These are phyloP conservation scores for Microctonus aethiopoides DNA, from an alignment of 2,888 invertebrate species.

Conservation along the genomic window DNA sequence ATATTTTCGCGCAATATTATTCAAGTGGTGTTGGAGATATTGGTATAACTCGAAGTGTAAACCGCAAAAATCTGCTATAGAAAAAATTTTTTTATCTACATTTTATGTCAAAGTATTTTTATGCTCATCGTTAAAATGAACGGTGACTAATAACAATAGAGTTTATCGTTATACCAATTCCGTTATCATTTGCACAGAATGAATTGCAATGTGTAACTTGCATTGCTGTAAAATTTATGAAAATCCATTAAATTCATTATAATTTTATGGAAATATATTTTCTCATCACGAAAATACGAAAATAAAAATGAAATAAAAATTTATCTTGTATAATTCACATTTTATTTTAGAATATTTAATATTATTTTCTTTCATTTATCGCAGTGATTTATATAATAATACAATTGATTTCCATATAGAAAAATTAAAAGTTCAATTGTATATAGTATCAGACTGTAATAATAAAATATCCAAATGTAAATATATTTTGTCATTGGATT, in stretches of 20 bases:
- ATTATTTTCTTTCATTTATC: not conserved
- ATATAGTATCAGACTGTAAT: not conserved
- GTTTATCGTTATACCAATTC: constrained; percentile 22
- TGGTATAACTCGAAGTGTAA: not conserved
- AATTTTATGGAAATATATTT: not conserved
- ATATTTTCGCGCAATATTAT: not conserved
- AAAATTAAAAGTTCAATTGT: not conserved
- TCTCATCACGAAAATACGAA: no score
- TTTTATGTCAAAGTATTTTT: constrained; percentile 25
- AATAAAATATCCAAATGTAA: not conserved
- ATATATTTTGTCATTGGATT: not conserved
- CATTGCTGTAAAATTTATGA: not conserved
- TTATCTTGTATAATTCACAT: not conserved
- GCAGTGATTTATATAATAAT: no score
- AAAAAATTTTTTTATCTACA: not conserved
- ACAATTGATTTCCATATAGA: no score
- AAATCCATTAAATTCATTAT: not conserved
- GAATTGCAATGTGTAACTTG: not conserved
- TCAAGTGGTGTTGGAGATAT: not conserved
- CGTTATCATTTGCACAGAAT: constrained; percentile 5
- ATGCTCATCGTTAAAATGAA: constrained; percentile 30
- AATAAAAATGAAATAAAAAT: not conserved
- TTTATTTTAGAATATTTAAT: not conserved
- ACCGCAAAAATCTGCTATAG: constrained; percentile 12
- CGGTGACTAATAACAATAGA: constrained; percentile 29